Percentiles rank a stretch among this genome's conserved stretches.
Conservation (phyloP, 92 coral and sea anemone genomes). For the Epizoanthus stellaris region DNA sequence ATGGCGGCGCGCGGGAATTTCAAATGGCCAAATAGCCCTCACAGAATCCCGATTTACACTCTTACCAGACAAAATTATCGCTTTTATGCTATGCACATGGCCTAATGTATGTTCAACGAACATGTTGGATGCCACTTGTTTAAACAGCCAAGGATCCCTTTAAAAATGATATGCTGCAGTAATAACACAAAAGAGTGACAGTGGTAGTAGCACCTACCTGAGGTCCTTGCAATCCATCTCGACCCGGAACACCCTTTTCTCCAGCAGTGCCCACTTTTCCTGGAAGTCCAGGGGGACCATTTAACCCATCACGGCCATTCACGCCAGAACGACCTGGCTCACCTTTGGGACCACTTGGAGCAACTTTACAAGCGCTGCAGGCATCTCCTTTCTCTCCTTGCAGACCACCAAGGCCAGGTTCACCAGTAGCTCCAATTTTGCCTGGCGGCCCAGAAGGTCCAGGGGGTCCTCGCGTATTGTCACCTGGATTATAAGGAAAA, state of each 20-base stretch:
- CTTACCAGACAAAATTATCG: too few relatives aligned
- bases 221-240: conserved; percentile 71
- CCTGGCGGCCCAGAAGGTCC: conserved; percentile 68
- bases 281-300: conserved; percentile 60
- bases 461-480: conserved; percentile 63
- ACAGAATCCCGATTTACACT: too few relatives aligned
- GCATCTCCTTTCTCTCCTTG: conserved; percentile 72
- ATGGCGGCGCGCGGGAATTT: too few relatives aligned
- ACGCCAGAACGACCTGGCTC: conserved; percentile 67
- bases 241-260: conserved; percentile 64
- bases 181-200: neutral
- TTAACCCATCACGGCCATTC: conserved; percentile 74
- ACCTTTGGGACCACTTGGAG: conserved; percentile 74
- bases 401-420: conserved; percentile 62
- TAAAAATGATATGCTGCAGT: neutral
- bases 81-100: too few relatives aligned
- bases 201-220: conserved; percentile 22
- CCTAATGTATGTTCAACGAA: too few relatives aligned
- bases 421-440: conserved; percentile 67
- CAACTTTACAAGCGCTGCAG: conserved; percentile 59
- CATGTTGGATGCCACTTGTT: too few relatives aligned
- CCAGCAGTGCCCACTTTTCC: conserved; percentile 72
- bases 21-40: too few relatives aligned
- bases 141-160: too few relatives aligned
- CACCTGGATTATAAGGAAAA: conserved; percentile 36